Evolutionary conservation across 2,113 vertebrate species (phyloP).

Genomic region (Salminus brasiliensis): DNA sequence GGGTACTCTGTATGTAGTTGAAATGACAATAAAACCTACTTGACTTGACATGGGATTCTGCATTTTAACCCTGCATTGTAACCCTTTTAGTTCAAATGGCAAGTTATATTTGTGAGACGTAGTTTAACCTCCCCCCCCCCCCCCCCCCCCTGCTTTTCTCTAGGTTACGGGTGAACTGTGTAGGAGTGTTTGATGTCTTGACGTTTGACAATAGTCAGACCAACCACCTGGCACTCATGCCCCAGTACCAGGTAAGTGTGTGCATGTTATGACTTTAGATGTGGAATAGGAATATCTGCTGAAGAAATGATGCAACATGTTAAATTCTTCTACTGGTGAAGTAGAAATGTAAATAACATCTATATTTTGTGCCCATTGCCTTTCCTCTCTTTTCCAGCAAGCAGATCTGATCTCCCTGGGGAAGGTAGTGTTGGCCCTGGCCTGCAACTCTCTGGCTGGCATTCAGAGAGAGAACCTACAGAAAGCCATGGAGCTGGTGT

Average conservation of each 20-base stretch:
- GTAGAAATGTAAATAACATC: too few relatives aligned
- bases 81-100: too few relatives aligned
- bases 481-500: constrained; percentile 99
- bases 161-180: constrained; percentile 98
- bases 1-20: too few relatives aligned
- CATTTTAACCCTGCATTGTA: too few relatives aligned
- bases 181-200: constrained; percentile 96
- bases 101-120: too few relatives aligned
- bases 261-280: neutral
- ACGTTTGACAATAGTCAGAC: constrained; percentile 99
- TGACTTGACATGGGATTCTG: too few relatives aligned
- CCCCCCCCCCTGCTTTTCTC: neutral
- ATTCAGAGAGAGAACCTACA: constrained; percentile 99
- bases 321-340: too few relatives aligned
- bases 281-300: neutral
- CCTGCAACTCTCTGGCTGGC: constrained; percentile 97
- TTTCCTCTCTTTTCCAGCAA: constrained; percentile 79
- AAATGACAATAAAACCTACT: too few relatives aligned
- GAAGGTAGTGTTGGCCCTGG: constrained; percentile 97
- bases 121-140: too few relatives aligned
- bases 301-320: too few relatives aligned
- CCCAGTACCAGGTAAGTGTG: constrained; percentile 94
- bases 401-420: constrained; percentile 97
- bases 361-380: neutral
- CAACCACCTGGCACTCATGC: constrained; percentile 97